Conservation (phyloP, 2,888 invertebrate species). For the Eupithecia subfuscata region DNA sequence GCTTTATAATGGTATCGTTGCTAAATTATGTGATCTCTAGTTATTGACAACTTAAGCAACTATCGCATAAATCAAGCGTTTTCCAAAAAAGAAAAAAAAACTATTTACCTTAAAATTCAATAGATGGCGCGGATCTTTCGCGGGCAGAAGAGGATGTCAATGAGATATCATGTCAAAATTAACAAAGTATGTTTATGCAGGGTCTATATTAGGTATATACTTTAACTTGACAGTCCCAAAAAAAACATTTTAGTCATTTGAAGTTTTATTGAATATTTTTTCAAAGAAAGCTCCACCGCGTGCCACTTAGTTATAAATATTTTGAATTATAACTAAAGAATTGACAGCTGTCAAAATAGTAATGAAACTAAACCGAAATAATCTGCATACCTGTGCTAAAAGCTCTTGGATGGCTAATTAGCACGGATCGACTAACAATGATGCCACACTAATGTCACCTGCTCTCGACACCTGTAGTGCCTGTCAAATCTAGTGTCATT, state of each 20-base stretch:
- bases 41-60: too few species aligned
- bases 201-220: background rate
- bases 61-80: too few species aligned
- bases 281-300: background rate
- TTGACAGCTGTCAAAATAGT: constrained; percentile 7
- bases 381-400: background rate
- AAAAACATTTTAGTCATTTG: background rate
- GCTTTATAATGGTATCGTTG: too few species aligned
- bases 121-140: background rate
- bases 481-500: constrained; percentile 22
- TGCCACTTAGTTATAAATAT: background rate
- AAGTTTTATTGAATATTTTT: background rate
- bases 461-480: constrained; percentile 14
- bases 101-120: background rate
- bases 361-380: background rate
- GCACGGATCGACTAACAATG: constrained; percentile 16
- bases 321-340: background rate
- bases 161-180: background rate
- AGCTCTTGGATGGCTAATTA: constrained; percentile 17
- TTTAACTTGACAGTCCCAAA: background rate
- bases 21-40: background rate
- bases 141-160: background rate
- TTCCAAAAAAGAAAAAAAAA: too few species aligned
- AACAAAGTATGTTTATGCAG: background rate
- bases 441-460: constrained; percentile 11